A percentile compares a stretch with the other conserved stretches of the same genome.
Conservation (phyloP, 1,140 invertebrate genomes). For the Leptopilina clavipes region DNA sequence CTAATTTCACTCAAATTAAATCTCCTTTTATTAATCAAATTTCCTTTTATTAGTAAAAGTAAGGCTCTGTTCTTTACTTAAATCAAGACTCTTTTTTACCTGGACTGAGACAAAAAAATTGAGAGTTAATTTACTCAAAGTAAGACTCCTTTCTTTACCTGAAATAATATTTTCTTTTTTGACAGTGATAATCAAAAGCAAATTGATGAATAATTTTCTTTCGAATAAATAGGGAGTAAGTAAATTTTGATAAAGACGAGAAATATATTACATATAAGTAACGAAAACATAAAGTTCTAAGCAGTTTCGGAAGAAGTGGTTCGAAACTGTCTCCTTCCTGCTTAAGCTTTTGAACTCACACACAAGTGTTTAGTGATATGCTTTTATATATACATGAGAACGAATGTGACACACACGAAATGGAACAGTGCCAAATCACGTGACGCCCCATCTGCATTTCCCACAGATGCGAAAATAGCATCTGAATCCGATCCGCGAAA, state of each 20-base stretch:
- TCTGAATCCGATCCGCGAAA: conserved; percentile 35
- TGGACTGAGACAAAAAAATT: too few species aligned
- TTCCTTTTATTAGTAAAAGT: too few species aligned
- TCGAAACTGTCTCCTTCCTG: conserved; percentile 18
- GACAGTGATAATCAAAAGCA: too few species aligned
- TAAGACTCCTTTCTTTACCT: too few species aligned
- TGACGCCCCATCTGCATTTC: conserved; percentile 42
- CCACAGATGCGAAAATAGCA: conserved; percentile 42
- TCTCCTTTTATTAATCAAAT: too few species aligned
- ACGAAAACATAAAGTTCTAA: conserved; percentile 20
- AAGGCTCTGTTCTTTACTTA: too few species aligned
- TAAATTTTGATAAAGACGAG: background rate
- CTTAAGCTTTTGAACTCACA: conserved; percentile 6
- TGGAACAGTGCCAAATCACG: conserved; percentile 40
- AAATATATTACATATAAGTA: background rate
- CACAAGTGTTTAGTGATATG: conserved; percentile 19
- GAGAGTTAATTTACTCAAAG: too few species aligned
- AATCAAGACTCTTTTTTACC: too few species aligned
- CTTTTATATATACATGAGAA: conserved; percentile 28
- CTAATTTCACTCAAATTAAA: too few species aligned
- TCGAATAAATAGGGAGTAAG: background rate
- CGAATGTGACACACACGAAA: conserved; percentile 34
- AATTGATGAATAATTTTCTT: too few species aligned
- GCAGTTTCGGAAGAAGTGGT: background rate
- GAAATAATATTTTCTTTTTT: too few species aligned